phyloP scores from a whole-genome alignment of 2,113 vertebrate species.

The Arvicanthis niloticus region DNA sequence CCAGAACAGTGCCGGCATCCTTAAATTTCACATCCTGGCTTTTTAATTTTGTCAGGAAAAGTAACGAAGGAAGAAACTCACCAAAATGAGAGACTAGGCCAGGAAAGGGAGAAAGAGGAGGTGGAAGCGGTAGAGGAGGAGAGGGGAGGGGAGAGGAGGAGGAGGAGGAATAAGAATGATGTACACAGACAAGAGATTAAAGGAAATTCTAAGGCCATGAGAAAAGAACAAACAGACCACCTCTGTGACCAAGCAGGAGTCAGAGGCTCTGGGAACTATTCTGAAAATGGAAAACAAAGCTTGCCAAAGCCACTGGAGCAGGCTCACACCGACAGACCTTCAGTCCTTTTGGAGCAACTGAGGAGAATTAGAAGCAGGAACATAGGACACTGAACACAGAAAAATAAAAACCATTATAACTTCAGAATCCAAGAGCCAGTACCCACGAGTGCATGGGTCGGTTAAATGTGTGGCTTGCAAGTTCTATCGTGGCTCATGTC shows the following conservation, averaged over 20 bases:
- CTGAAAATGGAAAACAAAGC: background rate
- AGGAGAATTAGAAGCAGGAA: background rate
- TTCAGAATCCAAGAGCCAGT: background rate
- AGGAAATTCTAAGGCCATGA: too few relatives aligned
- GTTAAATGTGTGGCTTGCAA: background rate
- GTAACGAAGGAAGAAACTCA: background rate
- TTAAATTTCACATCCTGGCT: background rate
- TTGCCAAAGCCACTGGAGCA: background rate
- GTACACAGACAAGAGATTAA: background rate
- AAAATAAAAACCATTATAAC: background rate
- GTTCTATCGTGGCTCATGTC: background rate
- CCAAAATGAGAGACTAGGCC: background rate
- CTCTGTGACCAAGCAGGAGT: background rate
- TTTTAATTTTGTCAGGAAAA: slow-evolving; percentile 3
- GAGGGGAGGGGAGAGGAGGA: too few relatives aligned
- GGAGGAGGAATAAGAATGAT: background rate
- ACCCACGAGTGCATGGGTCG: background rate
- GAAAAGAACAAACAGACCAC: background rate
- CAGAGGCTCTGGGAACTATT: background rate
- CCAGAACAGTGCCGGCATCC: background rate
- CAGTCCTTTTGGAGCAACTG: background rate
- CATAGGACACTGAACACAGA: background rate
- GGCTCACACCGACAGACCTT: background rate
- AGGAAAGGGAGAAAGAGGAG: background rate
- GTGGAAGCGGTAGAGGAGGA: background rate